Evolutionary conservation across 2,888 invertebrate genomes (phyloP).

Genomic region (Pycnomerus fuliginosus): DNA sequence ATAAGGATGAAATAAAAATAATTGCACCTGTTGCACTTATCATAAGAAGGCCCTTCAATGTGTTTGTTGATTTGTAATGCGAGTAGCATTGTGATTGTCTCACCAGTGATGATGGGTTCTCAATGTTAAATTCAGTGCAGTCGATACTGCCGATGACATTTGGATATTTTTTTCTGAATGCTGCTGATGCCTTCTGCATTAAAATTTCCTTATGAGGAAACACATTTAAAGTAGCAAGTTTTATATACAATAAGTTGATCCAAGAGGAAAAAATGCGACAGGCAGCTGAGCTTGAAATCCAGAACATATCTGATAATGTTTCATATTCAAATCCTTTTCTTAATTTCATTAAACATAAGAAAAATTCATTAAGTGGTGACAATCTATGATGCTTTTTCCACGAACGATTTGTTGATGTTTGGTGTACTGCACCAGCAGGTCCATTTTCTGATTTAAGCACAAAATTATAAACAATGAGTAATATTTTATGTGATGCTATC

Average conservation of each 20-base stretch:
- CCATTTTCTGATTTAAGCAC: background rate
- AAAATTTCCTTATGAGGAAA: conserved; percentile 24
- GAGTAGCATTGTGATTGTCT: conserved; percentile 22
- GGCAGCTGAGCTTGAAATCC: background rate
- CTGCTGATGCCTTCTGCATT: conserved; percentile 15
- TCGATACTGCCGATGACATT: conserved; percentile 26
- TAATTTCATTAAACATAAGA: background rate
- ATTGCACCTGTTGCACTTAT: conserved; percentile 24
- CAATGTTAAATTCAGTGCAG: conserved; percentile 22
- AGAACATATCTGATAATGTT: conserved; percentile 1
- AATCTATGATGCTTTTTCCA: background rate
- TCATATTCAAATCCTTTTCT: background rate
- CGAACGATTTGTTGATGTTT: background rate
- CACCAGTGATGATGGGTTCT: conserved; percentile 21
- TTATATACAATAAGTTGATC: conserved; percentile 6
- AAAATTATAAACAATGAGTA: background rate
- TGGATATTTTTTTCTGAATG: conserved; percentile 12
- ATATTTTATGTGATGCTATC: background rate
- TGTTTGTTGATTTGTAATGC: conserved; percentile 23
- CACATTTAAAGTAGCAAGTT: conserved; percentile 11
- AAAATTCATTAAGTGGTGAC: conserved; percentile 1
- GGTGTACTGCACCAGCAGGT: background rate
- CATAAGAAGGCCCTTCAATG: conserved; percentile 24
- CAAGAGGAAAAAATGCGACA: conserved; percentile 1
- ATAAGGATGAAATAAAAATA: conserved; percentile 22